Evolutionary conservation across 2,888 invertebrate species (phyloP), one percentile per base, ranked within the genome.

Genomic region (Enchytraeus crypticus): DNA sequence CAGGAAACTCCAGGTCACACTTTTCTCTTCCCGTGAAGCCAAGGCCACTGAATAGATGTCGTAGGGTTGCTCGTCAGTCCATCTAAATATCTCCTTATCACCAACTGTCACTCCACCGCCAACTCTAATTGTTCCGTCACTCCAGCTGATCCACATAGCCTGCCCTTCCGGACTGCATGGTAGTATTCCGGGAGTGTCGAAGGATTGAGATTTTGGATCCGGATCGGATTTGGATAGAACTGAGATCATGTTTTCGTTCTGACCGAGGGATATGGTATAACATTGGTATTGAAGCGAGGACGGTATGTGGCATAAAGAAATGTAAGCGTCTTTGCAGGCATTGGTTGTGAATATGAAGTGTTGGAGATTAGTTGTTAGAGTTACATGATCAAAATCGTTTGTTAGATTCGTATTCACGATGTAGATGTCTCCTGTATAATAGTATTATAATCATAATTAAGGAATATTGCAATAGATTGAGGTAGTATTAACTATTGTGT

Each of bases 321-420:
- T 34, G 53, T 59, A 29, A n/a, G 60, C 57, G 18, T 58, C 57
- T 34, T 33, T 8, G 46, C 61, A 61, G 21, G 61, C 61, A n/a
- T 46, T 26, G 14, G 57, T 18, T 8, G 11, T 23, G 45, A 61
- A 47, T n/a, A 34, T 29, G 27, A 61, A 49, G 21, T 59, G 14
- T 26, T 47, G 18, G 21, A 26, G 38, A 27, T 61, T 49, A n/a
- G 57, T 57, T 1, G 46, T 29, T n/a, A 61, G 29, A n/a, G 34
- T 38, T 18, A 59, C 49, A 33, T 46, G 53, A 33, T 53, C 43
- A 14, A 34, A 3, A 18, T 29, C 43, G 11, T 53, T 53, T 5
- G 51, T 53, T 11, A 5, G 14, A 23, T 55, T 34, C 8, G 43
- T 11, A 32, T 55, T 43, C 21, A 55, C 5, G 21, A 23, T 14